phyloP scores from a whole-genome alignment of 2,113 vertebrate genomes.

The Pedetes capensis region DNA sequence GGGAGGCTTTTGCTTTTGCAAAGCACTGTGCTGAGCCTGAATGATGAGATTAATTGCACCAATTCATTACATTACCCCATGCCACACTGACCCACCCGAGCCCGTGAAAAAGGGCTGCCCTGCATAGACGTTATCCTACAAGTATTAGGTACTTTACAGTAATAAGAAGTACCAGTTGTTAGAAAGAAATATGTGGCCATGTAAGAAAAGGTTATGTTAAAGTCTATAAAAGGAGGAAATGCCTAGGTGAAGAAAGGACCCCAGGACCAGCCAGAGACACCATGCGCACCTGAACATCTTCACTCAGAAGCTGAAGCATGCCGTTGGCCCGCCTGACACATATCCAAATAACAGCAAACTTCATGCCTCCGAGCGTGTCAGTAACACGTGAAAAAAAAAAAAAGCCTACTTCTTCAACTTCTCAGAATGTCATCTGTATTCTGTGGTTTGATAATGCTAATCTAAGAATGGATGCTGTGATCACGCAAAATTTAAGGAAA shows the following conservation, averaged over 20 bases:
- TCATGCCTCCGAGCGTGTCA: not conserved
- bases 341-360: rapidly evolving
- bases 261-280: rapidly evolving
- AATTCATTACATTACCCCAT: not conserved
- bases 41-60: not conserved
- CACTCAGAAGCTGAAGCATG: not conserved
- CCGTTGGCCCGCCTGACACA: rapidly evolving
- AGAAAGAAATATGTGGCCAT: not conserved
- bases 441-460: not conserved
- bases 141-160: not conserved
- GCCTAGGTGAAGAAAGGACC: not conserved
- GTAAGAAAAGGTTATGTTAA: not conserved
- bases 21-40: not conserved
- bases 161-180: not conserved
- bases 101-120: not conserved
- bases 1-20: not conserved
- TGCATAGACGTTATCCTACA: not conserved
- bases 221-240: not conserved
- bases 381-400: not conserved
- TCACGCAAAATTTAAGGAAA: not conserved
- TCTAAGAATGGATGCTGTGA: not conserved
- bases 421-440: not conserved
- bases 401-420: not conserved
- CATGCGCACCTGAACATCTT: not conserved
- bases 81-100: not conserved